Evolutionary conservation across 2,888 invertebrate genomes (phyloP), one percentile per base, ranked within the genome.

Genomic region (Tetranychus piercei): DNA sequence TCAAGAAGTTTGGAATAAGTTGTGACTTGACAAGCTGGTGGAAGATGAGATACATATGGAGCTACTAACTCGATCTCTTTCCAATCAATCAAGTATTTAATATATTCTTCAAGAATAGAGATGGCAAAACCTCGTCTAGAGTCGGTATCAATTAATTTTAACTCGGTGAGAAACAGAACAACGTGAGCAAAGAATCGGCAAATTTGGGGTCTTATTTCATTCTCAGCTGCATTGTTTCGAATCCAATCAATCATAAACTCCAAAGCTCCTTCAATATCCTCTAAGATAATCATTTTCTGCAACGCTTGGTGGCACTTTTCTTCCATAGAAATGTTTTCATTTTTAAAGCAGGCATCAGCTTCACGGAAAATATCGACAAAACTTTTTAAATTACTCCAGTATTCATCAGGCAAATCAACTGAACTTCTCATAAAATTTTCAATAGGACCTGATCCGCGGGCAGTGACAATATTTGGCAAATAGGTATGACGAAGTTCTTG

Each of bases 161-260:
- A 88, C 79, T 89, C 87, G 71, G 91, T 86, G 77, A 94, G 86
- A 79, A 94, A 88, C 6, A 95, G 84, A 18, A 92, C 87, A 73
- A 95, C 84, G 83, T 95, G 94, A 6, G 92, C 88, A 78, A 91
- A 84, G 80, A 94, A 93, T 78, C 95, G 84, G 45, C 91, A 81
- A 78, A 90, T 87, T 79, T 86, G 80, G 82, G 72, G 73, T 70
- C 75, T 64, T 66, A 78, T 45, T n/a, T 71, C 69, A 15, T 73
- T 43, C 18, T 6, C 22, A 66, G 18, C 71, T 44, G 44, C 7
- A 6, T 75, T 44, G 11, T 69, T 45, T 15, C 71, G 69, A 11
- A 71, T 70, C 73, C 76, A 77, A 67, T 77, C 75, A 69, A 74
- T 73, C 72, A 78, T 69, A 18, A 45, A 67, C 43, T 77, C 76